These are phyloP conservation scores for Meghimatium bilineatum DNA, from an alignment of 2,888 invertebrate genomes.

Conservation along the genomic window DNA sequence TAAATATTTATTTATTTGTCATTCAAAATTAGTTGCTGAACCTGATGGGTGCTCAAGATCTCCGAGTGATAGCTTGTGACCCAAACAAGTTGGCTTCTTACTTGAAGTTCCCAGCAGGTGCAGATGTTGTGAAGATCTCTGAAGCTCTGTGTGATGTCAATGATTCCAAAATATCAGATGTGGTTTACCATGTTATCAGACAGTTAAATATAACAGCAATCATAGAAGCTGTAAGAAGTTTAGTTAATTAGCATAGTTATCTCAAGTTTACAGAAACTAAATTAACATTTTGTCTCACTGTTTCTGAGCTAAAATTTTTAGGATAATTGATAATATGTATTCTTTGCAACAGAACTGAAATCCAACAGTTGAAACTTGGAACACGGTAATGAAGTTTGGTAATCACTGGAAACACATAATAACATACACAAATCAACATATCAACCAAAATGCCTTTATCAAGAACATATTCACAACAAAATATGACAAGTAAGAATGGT, in stretches of 20 bases:
- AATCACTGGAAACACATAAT: no score
- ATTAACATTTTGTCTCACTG: no score
- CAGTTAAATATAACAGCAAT: conserved; percentile 65
- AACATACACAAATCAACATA: no score
- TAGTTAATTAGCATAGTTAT: neutral
- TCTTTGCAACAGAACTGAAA: no score
- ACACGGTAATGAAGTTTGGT: no score
- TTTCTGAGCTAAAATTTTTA: no score
- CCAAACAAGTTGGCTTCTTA: conserved; percentile 57
- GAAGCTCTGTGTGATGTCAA: conserved; percentile 61
- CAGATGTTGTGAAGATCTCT: conserved; percentile 57
- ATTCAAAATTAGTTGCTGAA: conserved; percentile 56
- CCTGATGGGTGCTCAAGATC: conserved; percentile 57
- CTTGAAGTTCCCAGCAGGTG: conserved; percentile 58
- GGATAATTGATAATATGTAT: no score
- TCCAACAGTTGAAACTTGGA: no score
- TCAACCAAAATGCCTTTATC: no score
- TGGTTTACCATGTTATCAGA: conserved; percentile 58
- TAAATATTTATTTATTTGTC: neutral
- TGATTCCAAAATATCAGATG: conserved; percentile 56
- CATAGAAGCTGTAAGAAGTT: conserved; percentile 59
- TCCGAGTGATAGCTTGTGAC: conserved; percentile 62
- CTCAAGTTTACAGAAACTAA: neutral
- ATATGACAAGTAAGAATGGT: no score
- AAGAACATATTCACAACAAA: no score